Percentiles rank a stretch among this genome's conserved stretches.
phyloP scores from a whole-genome alignment of 2,113 vertebrate species.

The Telmatochromis brachygnathus region DNA sequence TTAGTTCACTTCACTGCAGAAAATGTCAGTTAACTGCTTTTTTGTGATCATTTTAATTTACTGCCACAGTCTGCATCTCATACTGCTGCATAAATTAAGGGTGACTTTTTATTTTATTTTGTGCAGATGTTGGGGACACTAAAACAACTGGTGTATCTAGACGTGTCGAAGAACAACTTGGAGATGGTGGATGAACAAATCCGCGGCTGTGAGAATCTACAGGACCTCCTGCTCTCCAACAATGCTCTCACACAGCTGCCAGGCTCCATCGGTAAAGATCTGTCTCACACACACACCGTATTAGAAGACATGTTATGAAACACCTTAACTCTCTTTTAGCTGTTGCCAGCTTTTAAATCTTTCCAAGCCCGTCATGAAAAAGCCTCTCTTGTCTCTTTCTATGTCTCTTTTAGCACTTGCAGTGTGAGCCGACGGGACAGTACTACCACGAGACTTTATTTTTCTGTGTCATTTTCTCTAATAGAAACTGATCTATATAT shows the following conservation, averaged over 20 bases:
- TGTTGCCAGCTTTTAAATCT: background rate
- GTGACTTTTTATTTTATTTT: background rate
- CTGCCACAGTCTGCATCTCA: background rate
- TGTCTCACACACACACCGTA: background rate
- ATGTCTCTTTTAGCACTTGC: background rate
- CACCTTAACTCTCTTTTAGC: background rate
- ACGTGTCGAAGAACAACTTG: slow-evolving; percentile 96
- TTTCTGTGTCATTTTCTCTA: background rate
- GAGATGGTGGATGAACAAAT: slow-evolving; percentile 94
- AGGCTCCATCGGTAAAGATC: slow-evolving; percentile 81
- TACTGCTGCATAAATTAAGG: background rate
- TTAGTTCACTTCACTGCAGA: background rate
- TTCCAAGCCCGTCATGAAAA: background rate
- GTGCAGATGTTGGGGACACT: slow-evolving; percentile 86
- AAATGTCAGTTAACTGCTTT: background rate
- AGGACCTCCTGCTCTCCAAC: slow-evolving; percentile 91
- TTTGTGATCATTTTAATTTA: background rate
- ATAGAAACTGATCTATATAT: background rate
- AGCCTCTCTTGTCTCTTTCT: background rate
- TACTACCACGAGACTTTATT: background rate
- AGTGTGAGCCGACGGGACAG: background rate
- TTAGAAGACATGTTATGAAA: background rate
- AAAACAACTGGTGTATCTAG: slow-evolving; percentile 90
- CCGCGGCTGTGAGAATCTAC: slow-evolving; percentile 89
- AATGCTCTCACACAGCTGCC: slow-evolving; percentile 93